Conservation (phyloP, 2,888 invertebrate genomes). For the Aporophyla lueneburgensis region DNA sequence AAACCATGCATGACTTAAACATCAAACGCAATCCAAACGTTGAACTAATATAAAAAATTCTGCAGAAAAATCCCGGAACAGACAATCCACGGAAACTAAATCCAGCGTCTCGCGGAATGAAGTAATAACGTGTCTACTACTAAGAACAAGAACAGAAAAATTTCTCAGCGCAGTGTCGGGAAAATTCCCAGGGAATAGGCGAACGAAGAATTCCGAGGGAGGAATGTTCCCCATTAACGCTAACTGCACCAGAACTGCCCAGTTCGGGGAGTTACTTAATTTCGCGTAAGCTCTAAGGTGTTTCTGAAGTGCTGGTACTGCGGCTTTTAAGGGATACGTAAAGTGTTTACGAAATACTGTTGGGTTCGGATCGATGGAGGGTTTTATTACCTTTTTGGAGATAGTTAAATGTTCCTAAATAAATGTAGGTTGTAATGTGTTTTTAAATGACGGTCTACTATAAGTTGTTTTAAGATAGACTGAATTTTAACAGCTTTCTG, state of each 20-base stretch:
- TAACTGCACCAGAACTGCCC: conserved; percentile 76
- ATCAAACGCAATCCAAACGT: conserved; percentile 6
- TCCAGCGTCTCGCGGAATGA: conserved; percentile 56
- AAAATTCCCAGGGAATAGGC: conserved; percentile 66
- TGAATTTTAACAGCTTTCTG: neutral
- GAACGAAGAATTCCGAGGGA: conserved; percentile 69
- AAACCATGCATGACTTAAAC: neutral
- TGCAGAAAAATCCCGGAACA: conserved; percentile 33
- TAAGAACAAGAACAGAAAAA: conserved; percentile 63
- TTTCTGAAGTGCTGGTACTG: conserved; percentile 54
- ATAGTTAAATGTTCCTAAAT: neutral
- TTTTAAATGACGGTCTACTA: neutral
- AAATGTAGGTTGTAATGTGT: neutral
- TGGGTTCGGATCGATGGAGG: conserved; percentile 20
- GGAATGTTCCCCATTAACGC: conserved; percentile 78
- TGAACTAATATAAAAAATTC: conserved; percentile 25
- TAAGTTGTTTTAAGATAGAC: neutral
- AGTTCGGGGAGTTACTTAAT: conserved; percentile 76
- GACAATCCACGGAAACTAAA: conserved; percentile 37
- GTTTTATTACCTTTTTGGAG: conserved; percentile 17
- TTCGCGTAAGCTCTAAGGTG: conserved; percentile 71
- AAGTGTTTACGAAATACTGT: conserved; percentile 43
- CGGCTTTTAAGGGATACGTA: conserved; percentile 47
- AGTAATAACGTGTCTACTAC: conserved; percentile 60
- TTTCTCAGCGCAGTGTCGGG: conserved; percentile 54